These are phyloP conservation scores for Tetragonula clypearis DNA, from an alignment of 1,140 invertebrate species.

Conservation along the genomic window DNA sequence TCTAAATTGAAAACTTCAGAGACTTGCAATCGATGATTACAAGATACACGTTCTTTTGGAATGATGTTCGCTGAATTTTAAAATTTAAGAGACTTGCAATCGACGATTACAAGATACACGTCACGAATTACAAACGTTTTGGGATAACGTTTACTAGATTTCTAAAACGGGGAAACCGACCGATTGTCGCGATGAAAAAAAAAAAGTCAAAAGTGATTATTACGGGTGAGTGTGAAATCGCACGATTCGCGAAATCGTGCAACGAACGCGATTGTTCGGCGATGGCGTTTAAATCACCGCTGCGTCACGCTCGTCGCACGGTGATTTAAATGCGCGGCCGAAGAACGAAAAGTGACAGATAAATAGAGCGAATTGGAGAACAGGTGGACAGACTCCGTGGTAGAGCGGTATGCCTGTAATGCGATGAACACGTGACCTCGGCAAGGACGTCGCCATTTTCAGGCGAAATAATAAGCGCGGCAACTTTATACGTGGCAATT, in stretches of 20 bases:
- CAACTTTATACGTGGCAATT: conserved; percentile 4
- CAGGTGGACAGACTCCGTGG: conserved; percentile 39
- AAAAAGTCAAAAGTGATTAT: no score
- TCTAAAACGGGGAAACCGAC: neutral
- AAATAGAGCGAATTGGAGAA: conserved; percentile 43
- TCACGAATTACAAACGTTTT: neutral
- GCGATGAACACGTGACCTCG: conserved; percentile 74
- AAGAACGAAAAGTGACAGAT: conserved; percentile 33
- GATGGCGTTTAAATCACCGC: conserved; percentile 53
- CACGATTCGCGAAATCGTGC: neutral
- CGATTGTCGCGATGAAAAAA: no score
- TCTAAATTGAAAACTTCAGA: accelerated
- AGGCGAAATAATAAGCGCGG: conserved; percentile 62
- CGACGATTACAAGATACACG: no score
- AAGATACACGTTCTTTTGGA: no score
- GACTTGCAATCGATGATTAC: no score
- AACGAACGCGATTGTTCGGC: neutral
- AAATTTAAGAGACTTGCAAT: no score
- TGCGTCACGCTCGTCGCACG: no score
- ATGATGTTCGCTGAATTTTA: neutral
- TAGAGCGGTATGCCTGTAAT: conserved; percentile 34
- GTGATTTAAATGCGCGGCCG: conserved; percentile 66
- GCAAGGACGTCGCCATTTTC: conserved; percentile 78
- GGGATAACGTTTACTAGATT: neutral
- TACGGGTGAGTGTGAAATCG: neutral